These are phyloP conservation scores for Sylvietta virens DNA, from an alignment of 2,113 vertebrate species.

Conservation along the genomic window DNA sequence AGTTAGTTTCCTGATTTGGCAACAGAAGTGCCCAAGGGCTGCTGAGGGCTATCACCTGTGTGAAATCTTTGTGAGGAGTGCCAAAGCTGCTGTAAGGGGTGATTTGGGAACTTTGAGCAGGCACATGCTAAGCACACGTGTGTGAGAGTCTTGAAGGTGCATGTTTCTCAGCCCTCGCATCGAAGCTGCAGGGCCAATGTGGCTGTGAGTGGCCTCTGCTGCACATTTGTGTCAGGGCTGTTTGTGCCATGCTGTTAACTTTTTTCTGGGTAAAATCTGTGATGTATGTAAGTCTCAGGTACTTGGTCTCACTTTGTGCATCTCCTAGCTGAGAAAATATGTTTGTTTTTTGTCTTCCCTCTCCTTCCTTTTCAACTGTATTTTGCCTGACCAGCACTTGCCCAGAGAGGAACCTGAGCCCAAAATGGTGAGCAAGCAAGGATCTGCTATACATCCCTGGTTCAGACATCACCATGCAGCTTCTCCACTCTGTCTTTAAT, in stretches of 20 bases:
- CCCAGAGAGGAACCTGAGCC: conserved; percentile 2
- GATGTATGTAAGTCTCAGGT: background rate
- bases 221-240: too few species aligned
- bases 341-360: background rate
- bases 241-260: background rate
- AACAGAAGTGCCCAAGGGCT: background rate
- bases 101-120: background rate
- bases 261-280: background rate
- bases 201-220: background rate
- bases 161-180: background rate
- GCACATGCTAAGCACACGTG: background rate
- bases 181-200: background rate
- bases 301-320: background rate
- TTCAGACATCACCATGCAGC: conserved; percentile 32
- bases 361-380: background rate
- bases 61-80: background rate
- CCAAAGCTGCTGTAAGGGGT: background rate
- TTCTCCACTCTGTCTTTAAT: conserved; percentile 73
- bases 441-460: background rate
- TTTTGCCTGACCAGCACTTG: background rate
- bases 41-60: background rate
- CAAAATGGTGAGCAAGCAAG: background rate
- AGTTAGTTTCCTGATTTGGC: background rate
- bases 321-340: background rate
- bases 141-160: background rate